These are phyloP conservation scores for Agrochola lota DNA, from an alignment of 2,888 invertebrate species.

Conservation along the genomic window DNA sequence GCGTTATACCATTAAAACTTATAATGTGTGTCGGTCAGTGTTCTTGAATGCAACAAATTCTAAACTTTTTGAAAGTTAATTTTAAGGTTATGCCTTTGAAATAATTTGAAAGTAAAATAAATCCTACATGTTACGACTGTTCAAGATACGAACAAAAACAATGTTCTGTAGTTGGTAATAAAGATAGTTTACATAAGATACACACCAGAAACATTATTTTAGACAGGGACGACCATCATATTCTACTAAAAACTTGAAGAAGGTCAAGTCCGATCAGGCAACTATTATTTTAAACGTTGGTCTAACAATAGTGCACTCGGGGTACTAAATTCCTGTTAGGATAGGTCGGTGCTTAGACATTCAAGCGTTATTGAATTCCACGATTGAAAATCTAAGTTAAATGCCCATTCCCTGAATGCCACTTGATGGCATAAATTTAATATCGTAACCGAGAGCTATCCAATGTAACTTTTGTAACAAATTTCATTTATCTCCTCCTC, in stretches of 20 bases:
- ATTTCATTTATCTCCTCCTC: conserved; percentile 87
- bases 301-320: conserved; percentile 15
- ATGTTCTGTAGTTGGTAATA: background rate
- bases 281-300: background rate
- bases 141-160: no score
- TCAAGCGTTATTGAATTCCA: conserved; percentile 80
- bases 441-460: conserved; percentile 85
- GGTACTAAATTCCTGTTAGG: conserved; percentile 33
- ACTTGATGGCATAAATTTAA: conserved; percentile 89
- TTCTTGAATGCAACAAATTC: background rate
- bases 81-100: background rate
- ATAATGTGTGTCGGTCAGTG: no score
- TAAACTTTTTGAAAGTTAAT: conserved; percentile 4
- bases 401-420: conserved; percentile 85
- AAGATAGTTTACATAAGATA: background rate
- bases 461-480: conserved; percentile 88
- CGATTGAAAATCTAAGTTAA: conserved; percentile 85
- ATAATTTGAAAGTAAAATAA: background rate
- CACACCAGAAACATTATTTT: background rate
- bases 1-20: no score
- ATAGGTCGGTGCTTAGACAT: conserved; percentile 66
- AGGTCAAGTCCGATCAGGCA: background rate
- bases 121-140: no score
- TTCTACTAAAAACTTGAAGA: background rate
- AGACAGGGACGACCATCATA: no score